Base-by-base conservation (phyloP, 1,140 invertebrate genomes). In the Orchesella cincta region DNA sequence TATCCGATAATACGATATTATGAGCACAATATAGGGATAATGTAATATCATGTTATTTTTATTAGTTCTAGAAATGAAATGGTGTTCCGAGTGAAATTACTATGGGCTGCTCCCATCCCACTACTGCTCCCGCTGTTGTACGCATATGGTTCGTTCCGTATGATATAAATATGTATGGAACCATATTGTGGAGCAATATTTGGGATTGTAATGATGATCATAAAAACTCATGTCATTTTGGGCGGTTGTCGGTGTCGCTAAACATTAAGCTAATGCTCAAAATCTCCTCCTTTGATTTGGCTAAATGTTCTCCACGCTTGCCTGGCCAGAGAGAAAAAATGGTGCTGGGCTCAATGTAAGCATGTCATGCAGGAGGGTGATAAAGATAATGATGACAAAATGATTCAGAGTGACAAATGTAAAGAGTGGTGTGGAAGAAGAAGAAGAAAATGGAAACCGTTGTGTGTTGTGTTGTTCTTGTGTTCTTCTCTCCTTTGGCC, bases 351-450 rank as follows among this genome's bases (percentile, higher is more conserved):
- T n/a, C n/a, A n/a, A n/a, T n/a, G n/a, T n/a, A n/a, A n/a, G 39
- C 20, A 12, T 57, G 52, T 57, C 52, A 57, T 57, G 52, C 52
- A 57, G 8, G 52, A 23, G 23, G 52, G 52, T 26, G 52, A 57
- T 57, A 57, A 57, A 57, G 52, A 26, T 57, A 57, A 57, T 57
- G 52, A 57, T 57, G 23, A 57, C 52, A 26, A 57, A 57, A 57
- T 57, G 14, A 57, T 57, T 57, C 52, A 3, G 14, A n/a, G 52
- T 57, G 52, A 57, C 52, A 57, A 26, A 57, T 26, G 39, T 46
- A 46, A 46, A 46, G 18, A 46, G 39, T 5, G 39, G 18, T 18
- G 39, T n/a, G n/a, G n/a, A n/a, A n/a, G n/a, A n/a, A 46, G 39
- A 46, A 46, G 8, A 20, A 8, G 20, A 20, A 46, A 46, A 46